Conservation (phyloP, 2,888 invertebrate genomes). For the Leucania comma region DNA sequence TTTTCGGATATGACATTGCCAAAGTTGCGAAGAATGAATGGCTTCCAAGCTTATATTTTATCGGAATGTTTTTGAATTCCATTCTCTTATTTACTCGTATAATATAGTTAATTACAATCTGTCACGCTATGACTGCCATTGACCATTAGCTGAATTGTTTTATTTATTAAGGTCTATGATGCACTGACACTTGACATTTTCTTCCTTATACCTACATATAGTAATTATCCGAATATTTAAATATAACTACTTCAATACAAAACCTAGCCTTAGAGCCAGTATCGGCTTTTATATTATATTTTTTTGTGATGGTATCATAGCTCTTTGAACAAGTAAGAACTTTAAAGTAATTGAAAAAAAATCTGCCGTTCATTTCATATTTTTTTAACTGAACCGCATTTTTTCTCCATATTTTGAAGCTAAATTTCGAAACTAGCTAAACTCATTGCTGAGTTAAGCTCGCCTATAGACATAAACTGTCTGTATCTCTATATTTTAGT, state of each 20-base stretch:
- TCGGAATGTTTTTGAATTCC: constrained; percentile 35
- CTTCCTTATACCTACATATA: neutral
- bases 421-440: neutral
- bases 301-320: neutral
- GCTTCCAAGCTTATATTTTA: constrained; percentile 46
- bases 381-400: too few species aligned
- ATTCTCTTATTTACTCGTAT: constrained; percentile 17
- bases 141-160: neutral
- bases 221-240: neutral
- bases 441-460: too few species aligned
- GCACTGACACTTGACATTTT: neutral
- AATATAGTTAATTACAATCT: constrained; percentile 40
- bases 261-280: neutral
- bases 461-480: too few species aligned
- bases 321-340: neutral
- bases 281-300: neutral
- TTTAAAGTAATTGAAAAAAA: neutral
- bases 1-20: constrained; percentile 79
- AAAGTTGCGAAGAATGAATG: constrained; percentile 62
- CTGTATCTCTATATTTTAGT: too few species aligned
- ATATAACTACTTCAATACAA: neutral
- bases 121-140: constrained; percentile 16
- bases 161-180: neutral
- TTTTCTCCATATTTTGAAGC: neutral
- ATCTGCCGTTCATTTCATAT: neutral